Conservation (phyloP, 2,113 vertebrate genomes). For the Nibea albiflora region DNA sequence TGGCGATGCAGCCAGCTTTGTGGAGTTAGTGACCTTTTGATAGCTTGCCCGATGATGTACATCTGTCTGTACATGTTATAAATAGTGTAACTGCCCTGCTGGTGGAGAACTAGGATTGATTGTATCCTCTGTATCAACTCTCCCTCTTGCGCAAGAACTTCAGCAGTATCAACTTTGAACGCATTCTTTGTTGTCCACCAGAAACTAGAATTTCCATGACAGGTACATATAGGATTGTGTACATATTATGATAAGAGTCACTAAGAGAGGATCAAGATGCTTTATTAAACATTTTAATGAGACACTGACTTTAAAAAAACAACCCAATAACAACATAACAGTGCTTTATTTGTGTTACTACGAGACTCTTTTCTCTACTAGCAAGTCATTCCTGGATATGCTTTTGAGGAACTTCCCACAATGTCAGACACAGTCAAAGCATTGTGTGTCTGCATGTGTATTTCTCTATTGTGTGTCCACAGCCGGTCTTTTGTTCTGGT, state of each 20-base stretch:
- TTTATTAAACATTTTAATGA: not conserved
- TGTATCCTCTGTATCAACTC: no score
- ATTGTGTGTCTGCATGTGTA: slow-evolving; percentile 33
- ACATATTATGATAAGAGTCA: not conserved
- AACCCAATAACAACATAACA: not conserved
- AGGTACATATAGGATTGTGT: not conserved
- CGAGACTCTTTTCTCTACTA: slow-evolving; percentile 9
- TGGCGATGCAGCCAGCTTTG: no score
- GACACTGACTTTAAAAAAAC: not conserved
- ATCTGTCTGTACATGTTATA: no score
- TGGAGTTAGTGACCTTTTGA: no score
- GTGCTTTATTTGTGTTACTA: not conserved
- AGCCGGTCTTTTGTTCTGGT: slow-evolving; percentile 66
- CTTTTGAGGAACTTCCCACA: slow-evolving; percentile 62
- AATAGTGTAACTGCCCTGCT: no score
- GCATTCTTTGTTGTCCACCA: no score
- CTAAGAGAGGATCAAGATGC: not conserved
- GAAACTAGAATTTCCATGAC: no score
- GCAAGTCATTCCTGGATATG: slow-evolving; percentile 30
- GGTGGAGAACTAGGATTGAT: no score
- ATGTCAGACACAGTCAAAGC: slow-evolving; percentile 36
- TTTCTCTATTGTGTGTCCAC: slow-evolving; percentile 57
- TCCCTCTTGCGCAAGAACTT: no score
- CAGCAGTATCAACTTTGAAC: no score
- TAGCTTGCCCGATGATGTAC: no score